These are phyloP conservation scores for Burhinus oedicnemus DNA, from an alignment of 2,113 vertebrate species.

Conservation along the genomic window DNA sequence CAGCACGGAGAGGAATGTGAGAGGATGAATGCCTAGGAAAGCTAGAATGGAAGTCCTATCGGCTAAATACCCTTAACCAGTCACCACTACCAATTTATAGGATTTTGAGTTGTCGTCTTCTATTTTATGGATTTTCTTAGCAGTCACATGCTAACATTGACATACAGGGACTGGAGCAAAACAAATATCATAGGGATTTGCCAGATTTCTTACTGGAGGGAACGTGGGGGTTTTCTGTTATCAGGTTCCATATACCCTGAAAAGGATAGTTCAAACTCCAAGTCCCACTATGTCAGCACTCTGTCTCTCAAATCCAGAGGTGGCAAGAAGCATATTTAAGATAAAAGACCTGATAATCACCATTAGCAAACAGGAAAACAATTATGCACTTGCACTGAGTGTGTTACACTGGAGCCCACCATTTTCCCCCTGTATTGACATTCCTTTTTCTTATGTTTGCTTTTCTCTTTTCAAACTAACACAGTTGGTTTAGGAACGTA, in stretches of 20 bases:
- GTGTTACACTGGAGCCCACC: not conserved
- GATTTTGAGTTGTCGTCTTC: not conserved
- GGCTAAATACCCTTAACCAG: not conserved
- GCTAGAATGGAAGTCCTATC: not conserved
- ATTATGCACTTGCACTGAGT: not conserved
- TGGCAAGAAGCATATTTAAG: slow-evolving; percentile 38
- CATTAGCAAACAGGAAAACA: slow-evolving; percentile 44
- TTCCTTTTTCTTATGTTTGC: slow-evolving; percentile 39
- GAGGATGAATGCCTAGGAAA: not conserved
- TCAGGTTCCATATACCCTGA: not conserved
- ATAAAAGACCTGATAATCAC: slow-evolving; percentile 21
- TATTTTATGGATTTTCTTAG: not conserved
- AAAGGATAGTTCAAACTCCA: not conserved
- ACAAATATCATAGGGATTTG: not conserved
- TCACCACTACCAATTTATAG: not conserved
- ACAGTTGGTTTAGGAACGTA: not conserved
- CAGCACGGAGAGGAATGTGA: not conserved
- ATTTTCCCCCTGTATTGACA: slow-evolving; percentile 14
- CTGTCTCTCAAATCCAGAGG: not conserved
- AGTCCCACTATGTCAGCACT: not conserved
- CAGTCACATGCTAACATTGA: not conserved
- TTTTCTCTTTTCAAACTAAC: slow-evolving; percentile 27
- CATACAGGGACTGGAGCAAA: not conserved
- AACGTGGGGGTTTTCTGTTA: not conserved
- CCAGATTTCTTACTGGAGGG: not conserved